Evolutionary conservation across 37 sponge, comb jelly and placozoan species (phyloP).

Genomic region (Crambe crambe): DNA sequence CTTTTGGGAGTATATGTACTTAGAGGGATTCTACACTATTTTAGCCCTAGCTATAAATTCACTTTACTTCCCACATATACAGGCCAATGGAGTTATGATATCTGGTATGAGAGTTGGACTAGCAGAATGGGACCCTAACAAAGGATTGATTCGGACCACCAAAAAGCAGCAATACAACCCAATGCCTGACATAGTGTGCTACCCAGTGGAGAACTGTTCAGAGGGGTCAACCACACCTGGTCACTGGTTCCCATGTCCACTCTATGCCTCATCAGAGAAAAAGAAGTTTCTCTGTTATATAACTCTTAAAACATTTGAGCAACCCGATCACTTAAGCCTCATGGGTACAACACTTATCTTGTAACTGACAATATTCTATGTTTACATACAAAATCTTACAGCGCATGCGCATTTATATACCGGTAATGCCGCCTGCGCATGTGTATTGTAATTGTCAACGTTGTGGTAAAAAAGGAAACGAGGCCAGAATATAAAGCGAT

Average conservation of each 20-base stretch:
- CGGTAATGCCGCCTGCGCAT: neutral
- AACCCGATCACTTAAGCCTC: constrained; percentile 6
- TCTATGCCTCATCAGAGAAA: constrained; percentile 2
- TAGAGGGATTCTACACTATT: neutral
- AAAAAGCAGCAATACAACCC: neutral
- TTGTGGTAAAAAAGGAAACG: too few relatives aligned
- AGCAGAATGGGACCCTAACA: neutral
- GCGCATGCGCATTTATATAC: neutral
- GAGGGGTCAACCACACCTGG: neutral
- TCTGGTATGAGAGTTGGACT: neutral
- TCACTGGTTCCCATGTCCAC: constrained; percentile 1
- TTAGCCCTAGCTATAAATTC: too few relatives aligned
- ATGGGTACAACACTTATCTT: constrained; percentile 9
- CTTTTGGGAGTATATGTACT: neutral
- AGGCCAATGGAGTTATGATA: neutral
- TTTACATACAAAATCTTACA: neutral
- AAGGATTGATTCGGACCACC: neutral
- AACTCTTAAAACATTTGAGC: neutral
- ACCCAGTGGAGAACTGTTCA: neutral
- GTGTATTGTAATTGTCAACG: neutral
- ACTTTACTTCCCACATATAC: neutral
- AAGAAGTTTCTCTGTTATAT: constrained; percentile 2
- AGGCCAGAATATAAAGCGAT: too few relatives aligned
- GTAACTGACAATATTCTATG: neutral
- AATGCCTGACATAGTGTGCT: constrained; percentile 8